phyloP scores from a whole-genome alignment of 2,797 vertebrate species.

The Margarornis squamiger region DNA sequence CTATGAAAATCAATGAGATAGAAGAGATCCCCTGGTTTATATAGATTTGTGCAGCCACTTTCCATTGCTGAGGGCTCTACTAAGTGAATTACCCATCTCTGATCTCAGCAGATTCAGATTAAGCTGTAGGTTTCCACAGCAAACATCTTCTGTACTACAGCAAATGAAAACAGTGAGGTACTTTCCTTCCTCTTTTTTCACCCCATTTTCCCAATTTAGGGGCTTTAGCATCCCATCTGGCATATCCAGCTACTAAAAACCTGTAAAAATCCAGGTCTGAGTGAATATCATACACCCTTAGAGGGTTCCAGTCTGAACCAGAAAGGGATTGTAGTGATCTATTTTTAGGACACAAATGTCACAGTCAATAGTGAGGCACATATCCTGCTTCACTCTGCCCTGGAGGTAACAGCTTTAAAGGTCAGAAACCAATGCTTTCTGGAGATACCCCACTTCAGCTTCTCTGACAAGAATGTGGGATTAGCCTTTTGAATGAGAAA shows the following conservation, averaged over 20 bases:
- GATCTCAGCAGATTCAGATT: neutral
- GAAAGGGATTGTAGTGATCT: conserved; percentile 20
- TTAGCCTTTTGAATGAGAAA: neutral
- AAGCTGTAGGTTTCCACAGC: neutral
- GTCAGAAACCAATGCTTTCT: conserved; percentile 24
- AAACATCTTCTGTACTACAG: neutral
- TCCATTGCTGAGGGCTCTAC: neutral
- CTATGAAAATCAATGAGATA: neutral
- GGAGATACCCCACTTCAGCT: neutral
- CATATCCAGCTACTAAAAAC: neutral
- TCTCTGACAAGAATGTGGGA: neutral
- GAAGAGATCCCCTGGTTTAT: conserved; percentile 10
- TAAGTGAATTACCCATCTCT: conserved; percentile 15
- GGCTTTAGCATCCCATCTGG: neutral
- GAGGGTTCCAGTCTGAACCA: neutral
- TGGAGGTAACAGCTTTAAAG: conserved; percentile 42
- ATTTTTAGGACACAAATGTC: conserved; percentile 58
- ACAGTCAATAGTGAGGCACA: conserved; percentile 35
- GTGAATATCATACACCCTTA: neutral
- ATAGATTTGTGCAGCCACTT: neutral
- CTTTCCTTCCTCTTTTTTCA: neutral
- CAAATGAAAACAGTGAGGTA: neutral
- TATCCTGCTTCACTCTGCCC: conserved; percentile 37
- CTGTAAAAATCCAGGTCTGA: neutral
- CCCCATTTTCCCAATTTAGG: neutral